Conservation (phyloP, 2,113 vertebrate species). For the Gallinago undulata region DNA sequence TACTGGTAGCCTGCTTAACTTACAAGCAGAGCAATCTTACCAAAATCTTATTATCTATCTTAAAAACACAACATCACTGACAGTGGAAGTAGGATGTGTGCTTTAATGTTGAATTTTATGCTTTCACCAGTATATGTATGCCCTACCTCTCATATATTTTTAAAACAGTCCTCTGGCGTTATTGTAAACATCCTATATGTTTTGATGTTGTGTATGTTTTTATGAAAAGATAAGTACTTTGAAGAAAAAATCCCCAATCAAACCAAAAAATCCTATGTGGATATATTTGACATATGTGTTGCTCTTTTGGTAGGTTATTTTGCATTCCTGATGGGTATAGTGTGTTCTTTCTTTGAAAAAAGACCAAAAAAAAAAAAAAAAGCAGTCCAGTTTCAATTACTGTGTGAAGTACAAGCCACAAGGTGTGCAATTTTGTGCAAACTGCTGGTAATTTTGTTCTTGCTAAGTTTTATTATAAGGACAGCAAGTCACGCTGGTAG, state of each 20-base stretch:
- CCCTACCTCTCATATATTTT: conserved; percentile 27
- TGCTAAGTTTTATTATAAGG: conserved; percentile 55
- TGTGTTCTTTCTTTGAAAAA: background rate
- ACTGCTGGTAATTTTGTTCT: conserved; percentile 37
- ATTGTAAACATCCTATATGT: conserved; percentile 36
- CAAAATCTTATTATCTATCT: background rate
- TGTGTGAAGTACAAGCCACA: background rate
- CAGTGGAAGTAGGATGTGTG: conserved; percentile 20
- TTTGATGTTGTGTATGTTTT: conserved; percentile 55
- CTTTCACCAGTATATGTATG: conserved; percentile 12
- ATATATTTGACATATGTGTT: background rate
- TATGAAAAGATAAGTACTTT: background rate
- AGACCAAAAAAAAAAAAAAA: background rate
- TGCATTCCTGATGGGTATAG: background rate
- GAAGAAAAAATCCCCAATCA: background rate
- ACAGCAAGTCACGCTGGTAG: conserved; percentile 28
- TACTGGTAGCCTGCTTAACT: background rate
- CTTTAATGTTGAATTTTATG: conserved; percentile 39
- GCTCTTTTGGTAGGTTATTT: conserved; percentile 17
- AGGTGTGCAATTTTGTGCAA: conserved; percentile 47
- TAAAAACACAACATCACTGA: conserved; percentile 28
- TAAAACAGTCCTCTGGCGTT: background rate
- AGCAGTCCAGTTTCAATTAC: background rate
- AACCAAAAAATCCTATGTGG: background rate
- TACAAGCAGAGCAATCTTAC: background rate